Evolutionary conservation across 2,888 invertebrate species (phyloP), one percentile per base, ranked within the genome.

Genomic region (Pachydiplax longipennis): DNA sequence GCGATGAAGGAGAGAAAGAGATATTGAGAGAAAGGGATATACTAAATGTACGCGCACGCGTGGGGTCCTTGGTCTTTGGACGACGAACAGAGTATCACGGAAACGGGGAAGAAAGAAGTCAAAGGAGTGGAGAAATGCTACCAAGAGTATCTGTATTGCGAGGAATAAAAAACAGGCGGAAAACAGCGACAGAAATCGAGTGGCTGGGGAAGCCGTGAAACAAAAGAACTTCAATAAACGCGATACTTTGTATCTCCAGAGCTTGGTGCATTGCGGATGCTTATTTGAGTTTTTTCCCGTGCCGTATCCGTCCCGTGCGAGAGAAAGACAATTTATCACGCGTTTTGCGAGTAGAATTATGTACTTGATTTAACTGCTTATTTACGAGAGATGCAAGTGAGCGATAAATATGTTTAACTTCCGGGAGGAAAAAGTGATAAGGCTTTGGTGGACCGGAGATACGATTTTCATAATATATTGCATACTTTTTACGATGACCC

Each of bases 181-280:
- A 31, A 73, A 73, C 25, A 73, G 73, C 73, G 73, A 73, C 73
- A 73, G 31, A 25, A 73, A 73, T 73, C 73, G 73, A 73, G 73
- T 73, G 31, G 73, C 73, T 31, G 65, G 25, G 65, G 65, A 65
- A n/a, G 18, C n/a, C n/a, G 15, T 12, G 25, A 25, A 73, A 73
- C 73, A 73, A 73, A 73, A 73, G 73, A 73, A 73, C 73, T 73
- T 73, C 73, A 73, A 73, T 73, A 73, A 73, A 73, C 73, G 73
- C 73, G 73, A 31, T 73, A 31, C 73, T 73, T 73, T 73, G 73
- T 31, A 73, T 73, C 25, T 25, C 25, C 12, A 5, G 31, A 73
- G 73, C 31, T 73, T 73, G 73, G 25, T 73, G 73, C 73, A 73
- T 73, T 73, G 73, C 73, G 31, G 73, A 73, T 73, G 73, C 73